Percentiles rank a stretch among this genome's conserved stretches.
These are phyloP conservation scores for Bombus haemorrhoidalis DNA, from an alignment of 1,140 invertebrate species.

Conservation along the genomic window DNA sequence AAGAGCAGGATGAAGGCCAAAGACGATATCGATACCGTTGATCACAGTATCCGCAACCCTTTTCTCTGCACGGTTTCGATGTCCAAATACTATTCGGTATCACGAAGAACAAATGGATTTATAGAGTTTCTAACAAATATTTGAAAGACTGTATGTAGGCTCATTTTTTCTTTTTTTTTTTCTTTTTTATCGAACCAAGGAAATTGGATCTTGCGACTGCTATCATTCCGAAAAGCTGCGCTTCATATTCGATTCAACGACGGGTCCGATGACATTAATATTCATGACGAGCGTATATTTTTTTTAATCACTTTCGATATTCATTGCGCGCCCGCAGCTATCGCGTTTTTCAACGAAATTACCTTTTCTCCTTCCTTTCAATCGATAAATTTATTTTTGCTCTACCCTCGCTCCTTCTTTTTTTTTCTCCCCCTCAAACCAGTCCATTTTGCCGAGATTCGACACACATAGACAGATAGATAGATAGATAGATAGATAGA, in stretches of 20 bases:
- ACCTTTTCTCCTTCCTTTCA: background rate
- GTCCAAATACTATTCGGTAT: background rate
- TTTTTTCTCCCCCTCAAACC: too few relatives aligned
- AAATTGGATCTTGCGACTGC: background rate
- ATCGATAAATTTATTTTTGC: constrained; percentile 26
- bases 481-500: too few relatives aligned
- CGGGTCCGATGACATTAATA: background rate
- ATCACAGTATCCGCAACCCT: background rate
- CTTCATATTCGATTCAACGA: background rate
- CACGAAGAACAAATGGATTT: background rate
- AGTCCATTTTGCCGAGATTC: constrained; percentile 11
- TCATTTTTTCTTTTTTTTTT: background rate
- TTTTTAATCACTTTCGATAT: constrained; percentile 17
- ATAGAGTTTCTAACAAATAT: background rate
- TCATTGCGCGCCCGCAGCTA: background rate
- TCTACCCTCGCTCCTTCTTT: background rate
- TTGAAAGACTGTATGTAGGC: too few relatives aligned
- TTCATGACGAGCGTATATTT: background rate
- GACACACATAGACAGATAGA: background rate
- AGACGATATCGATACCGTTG: constrained; percentile 32
- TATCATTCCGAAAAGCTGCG: background rate
- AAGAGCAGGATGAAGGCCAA: background rate
- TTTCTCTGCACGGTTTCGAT: background rate
- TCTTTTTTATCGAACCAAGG: background rate
- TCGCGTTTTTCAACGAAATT: constrained; percentile 18